These are phyloP conservation scores for Stomorhina lunata DNA, from an alignment of 2,888 invertebrate species.

Conservation along the genomic window DNA sequence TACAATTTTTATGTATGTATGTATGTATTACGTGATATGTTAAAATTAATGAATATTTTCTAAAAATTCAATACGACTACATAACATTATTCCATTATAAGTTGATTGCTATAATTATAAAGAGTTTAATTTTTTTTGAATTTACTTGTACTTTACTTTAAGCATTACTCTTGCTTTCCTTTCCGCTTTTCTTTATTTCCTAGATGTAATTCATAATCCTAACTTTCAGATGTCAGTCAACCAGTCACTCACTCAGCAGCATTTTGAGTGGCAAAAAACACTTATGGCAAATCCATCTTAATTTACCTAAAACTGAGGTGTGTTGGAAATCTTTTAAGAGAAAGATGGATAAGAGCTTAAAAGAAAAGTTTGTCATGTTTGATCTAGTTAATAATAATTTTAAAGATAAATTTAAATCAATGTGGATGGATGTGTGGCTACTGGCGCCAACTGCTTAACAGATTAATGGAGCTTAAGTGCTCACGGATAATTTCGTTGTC, in stretches of 20 bases:
- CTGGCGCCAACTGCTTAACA: constrained; percentile 43
- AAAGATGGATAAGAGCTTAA: neutral
- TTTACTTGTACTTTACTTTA: neutral
- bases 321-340: constrained; percentile 26
- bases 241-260: constrained; percentile 1
- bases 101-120: constrained; percentile 52
- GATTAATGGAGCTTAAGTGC: constrained; percentile 42
- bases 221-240: constrained; percentile 29
- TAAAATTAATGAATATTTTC: constrained; percentile 52
- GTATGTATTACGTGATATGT: constrained; percentile 24
- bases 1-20: too few relatives aligned
- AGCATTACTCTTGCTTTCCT: neutral
- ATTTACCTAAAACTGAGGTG: constrained; percentile 39
- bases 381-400: constrained; percentile 21
- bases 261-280: neutral
- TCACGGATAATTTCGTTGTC: neutral
- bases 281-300: constrained; percentile 32
- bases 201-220: constrained; percentile 27
- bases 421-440: constrained; percentile 49
- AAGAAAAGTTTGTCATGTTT: constrained; percentile 12
- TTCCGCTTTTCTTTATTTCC: neutral
- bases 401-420: neutral
- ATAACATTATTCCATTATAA: constrained; percentile 58
- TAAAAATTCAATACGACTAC: constrained; percentile 20
- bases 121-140: neutral